Base-by-base conservation (phyloP, 2,113 vertebrate genomes). In the Halcyon malimbica region DNA sequence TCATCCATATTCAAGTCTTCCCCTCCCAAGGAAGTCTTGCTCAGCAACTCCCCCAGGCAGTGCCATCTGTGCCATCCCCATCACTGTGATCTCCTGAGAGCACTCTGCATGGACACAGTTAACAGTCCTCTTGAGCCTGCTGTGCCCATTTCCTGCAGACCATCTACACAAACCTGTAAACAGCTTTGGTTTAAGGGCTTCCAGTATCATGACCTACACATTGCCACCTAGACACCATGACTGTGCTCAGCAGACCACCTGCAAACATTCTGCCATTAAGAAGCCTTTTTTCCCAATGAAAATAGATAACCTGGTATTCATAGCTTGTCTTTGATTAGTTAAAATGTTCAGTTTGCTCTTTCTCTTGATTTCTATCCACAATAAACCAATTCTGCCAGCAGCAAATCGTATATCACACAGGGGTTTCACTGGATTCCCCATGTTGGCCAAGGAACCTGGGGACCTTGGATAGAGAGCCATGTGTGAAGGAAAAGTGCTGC, bases 31-130 rank as follows among this genome's bases (percentile, higher is more conserved):
- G 63, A 92, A 73, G 6, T 29, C 67, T 69, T 62, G 33, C 44
- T 69, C 2, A 1, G 20, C 0, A 2, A 17, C 29, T 65, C 28
- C 51, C 41, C 14, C 31, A 19, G 48, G 21, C 0, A 0, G 5
- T 37, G 59, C 56, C 74, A 62, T 67, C 68, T 91, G 54, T n/a
- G 50, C 31, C 48, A 24, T 23, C 23, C 37, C 39, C 26, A 63
- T 31, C 50, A 20, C 62, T 13, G 14, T 0, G 0, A 18, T 33
- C n/a, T 76, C 35, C 44, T 44, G 44, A 73, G 50, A 35, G 5
- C 2, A 3, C 5, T 50, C 28, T 7, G n/a, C 29, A 44, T 1
- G 18, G 33, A 67, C 13, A 0, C 5, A 79, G 62, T 31, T 71
- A 64, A 64, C 17, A 90, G 29, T 16, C 23, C 39, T 68, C 85